Base-by-base conservation (phyloP, 2,113 vertebrate species). In the Cyanoramphus novaezelandiae region DNA sequence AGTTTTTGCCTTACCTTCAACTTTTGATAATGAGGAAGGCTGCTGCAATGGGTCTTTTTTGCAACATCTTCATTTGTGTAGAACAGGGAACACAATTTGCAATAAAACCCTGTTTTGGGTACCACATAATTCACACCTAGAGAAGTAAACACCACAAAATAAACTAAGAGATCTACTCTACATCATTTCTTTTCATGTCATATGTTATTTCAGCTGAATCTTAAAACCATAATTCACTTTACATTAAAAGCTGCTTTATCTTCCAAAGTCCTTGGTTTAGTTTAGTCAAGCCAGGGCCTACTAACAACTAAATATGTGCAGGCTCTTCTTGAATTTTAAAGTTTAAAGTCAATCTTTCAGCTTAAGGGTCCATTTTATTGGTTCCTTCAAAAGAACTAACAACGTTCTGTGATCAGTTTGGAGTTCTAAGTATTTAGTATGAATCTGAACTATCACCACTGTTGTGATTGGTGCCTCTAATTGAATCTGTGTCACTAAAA, bases 61-160 rank as follows among this genome's bases (percentile, higher is more conserved):
- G 99, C 99, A 95, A 98, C 98, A 75, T 99, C 99, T 96, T 99
- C 99, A 95, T 99, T 99, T 96, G 99, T 99, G 98, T 99, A 99
- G 97, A 99, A 99, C 94, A 99, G 98, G 97, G 99, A 99, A 96
- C 99, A 99, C 96, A 99, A 98, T 96, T 99, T 98, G 97, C 99
- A 99, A 98, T 99, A 99, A 96, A 98, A 99, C 20, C 99, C 99
- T 98, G 98, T 99, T 98, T 99, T 99, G 96, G 98, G 98, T 97
- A 98, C 98, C 97, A 99, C 98, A 94, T 99, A 99, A 95, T 99
- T 99, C 85, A 99, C 98, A 95, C 99, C 99, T 99, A 98, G 82
- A 98, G 95, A 94, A 92, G 89, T 92, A 98, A 97, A 96, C 97
- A 97, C 96, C 96, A 97, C 95, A 97, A 95, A 97, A 96, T 97